Evolutionary conservation across 2,888 invertebrate genomes (phyloP).

Genomic region (Calliopum simillimum): DNA sequence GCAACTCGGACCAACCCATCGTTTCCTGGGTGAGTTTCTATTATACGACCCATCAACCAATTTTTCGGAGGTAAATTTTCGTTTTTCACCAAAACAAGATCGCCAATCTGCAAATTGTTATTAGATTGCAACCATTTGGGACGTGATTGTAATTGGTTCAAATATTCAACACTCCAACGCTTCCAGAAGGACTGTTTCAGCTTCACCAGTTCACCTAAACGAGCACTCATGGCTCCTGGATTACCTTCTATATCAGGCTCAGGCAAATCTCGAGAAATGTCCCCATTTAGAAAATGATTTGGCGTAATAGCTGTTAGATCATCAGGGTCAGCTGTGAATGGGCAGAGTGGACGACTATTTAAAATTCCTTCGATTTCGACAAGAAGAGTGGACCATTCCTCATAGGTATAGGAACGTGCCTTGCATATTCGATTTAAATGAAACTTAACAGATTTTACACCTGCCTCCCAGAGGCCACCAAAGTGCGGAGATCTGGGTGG

Average conservation of each 20-base stretch:
- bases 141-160: constrained; percentile 39
- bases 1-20: constrained; percentile 30
- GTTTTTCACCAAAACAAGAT: constrained; percentile 40
- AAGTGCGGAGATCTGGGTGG: too few species aligned
- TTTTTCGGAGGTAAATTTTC: constrained; percentile 33
- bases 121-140: constrained; percentile 38
- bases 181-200: constrained; percentile 44
- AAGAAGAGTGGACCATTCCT: constrained; percentile 36
- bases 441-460: constrained; percentile 35
- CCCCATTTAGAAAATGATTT: too few species aligned
- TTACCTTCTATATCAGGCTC: constrained; percentile 28
- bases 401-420: constrained; percentile 33
- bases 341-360: constrained; percentile 38
- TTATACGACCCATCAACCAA: constrained; percentile 18
- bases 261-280: too few species aligned
- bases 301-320: too few species aligned
- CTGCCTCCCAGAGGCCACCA: constrained; percentile 36
- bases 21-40: constrained; percentile 11
- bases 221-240: too few species aligned
- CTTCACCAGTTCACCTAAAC: too few species aligned
- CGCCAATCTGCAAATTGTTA: neutral
- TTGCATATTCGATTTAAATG: constrained; percentile 32
- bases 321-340: too few species aligned
- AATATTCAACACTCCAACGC: constrained; percentile 36
- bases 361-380: constrained; percentile 30